phyloP scores from a whole-genome alignment of 2,888 invertebrate genomes.

The Spicauda simplicius region DNA sequence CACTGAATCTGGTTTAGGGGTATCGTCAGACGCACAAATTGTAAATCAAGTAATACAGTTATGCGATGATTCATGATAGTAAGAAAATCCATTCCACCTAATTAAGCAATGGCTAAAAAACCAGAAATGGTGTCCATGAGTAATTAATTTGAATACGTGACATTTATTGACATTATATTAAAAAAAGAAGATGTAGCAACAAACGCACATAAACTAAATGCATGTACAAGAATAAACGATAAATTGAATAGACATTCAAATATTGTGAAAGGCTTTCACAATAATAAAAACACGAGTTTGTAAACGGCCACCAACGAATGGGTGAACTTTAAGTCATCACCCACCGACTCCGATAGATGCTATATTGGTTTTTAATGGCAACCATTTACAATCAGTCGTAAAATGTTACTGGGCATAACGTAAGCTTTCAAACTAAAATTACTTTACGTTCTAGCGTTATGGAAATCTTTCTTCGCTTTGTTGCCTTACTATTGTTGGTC shows the following conservation, averaged over 20 bases:
- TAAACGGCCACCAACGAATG: conserved; percentile 49
- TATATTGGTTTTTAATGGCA: conserved; percentile 49
- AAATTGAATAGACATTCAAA: conserved; percentile 46
- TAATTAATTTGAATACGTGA: background rate
- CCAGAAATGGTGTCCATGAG: background rate
- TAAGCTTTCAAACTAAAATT: conserved; percentile 19
- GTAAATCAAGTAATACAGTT: conserved; percentile 60
- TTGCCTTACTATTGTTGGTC: background rate
- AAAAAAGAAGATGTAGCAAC: background rate
- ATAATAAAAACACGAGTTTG: conserved; percentile 45
- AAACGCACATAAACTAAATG: conserved; percentile 16
- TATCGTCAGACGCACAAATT: conserved; percentile 53
- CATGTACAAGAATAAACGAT: conserved; percentile 30
- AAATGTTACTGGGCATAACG: conserved; percentile 40
- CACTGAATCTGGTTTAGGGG: conserved; percentile 55
- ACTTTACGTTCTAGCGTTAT: conserved; percentile 5
- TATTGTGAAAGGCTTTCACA: conserved; percentile 49
- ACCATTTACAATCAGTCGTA: conserved; percentile 47
- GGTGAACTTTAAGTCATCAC: conserved; percentile 52
- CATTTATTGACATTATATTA: conserved; percentile 12
- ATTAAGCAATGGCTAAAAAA: background rate
- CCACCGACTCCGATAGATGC: conserved; percentile 42
- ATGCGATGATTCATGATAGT: conserved; percentile 44
- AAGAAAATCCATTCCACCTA: conserved; percentile 27
- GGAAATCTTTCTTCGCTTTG: background rate